A percentile compares a stretch with the other conserved stretches of the same genome.
These are phyloP conservation scores for Micoletzkya japonica DNA, from an alignment of 2,888 invertebrate species.

Conservation along the genomic window DNA sequence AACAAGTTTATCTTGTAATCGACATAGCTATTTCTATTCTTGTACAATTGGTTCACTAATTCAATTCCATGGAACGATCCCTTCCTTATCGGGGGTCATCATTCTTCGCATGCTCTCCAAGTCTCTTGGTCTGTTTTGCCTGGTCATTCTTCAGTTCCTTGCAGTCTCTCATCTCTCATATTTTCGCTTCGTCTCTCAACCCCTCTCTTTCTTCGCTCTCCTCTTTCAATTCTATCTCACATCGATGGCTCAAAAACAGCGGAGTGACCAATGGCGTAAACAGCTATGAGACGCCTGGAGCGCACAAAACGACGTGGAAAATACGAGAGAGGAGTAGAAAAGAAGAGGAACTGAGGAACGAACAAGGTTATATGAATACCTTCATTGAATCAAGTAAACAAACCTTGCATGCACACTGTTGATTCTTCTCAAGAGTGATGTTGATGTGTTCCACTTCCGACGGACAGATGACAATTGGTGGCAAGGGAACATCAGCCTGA, in stretches of 20 bases:
- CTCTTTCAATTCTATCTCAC: neutral
- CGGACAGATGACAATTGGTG: constrained; percentile 61
- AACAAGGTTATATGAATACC: neutral
- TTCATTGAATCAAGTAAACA: neutral
- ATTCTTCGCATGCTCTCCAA: too few relatives aligned
- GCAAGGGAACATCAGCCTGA: constrained; percentile 53
- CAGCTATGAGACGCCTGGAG: neutral
- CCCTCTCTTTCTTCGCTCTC: neutral
- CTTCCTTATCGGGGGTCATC: too few relatives aligned
- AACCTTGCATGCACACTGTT: constrained; percentile 61
- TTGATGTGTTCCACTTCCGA: constrained; percentile 60
- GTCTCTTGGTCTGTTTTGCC: too few relatives aligned
- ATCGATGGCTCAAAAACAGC: neutral
- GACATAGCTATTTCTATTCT: too few relatives aligned
- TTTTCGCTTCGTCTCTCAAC: too few relatives aligned
- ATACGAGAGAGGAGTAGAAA: neutral
- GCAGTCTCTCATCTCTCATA: too few relatives aligned
- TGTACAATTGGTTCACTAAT: too few relatives aligned
- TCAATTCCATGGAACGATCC: too few relatives aligned
- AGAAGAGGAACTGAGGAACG: neutral
- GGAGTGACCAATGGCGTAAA: constrained; percentile 17
- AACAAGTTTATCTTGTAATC: too few relatives aligned
- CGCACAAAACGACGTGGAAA: constrained; percentile 2
- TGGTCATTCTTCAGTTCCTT: too few relatives aligned
- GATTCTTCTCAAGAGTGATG: constrained; percentile 61